Conservation (phyloP, 2,888 invertebrate species). For the Tipula vernalis region DNA sequence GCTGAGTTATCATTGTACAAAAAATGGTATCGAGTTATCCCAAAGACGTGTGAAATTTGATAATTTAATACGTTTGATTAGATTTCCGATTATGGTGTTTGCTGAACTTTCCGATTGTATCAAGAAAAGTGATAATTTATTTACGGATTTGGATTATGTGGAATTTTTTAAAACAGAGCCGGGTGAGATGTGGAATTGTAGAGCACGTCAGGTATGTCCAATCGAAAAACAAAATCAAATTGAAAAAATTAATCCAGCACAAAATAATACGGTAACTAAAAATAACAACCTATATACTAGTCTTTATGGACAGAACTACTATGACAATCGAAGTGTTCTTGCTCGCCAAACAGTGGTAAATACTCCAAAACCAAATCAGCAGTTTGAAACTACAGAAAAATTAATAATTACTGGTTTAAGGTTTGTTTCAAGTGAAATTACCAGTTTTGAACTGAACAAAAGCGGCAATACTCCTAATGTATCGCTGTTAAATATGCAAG, state of each 20-base stretch:
- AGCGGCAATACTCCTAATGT: neutral
- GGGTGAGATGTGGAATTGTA: neutral
- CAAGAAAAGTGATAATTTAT: neutral
- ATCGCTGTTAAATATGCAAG: neutral
- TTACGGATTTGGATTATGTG: neutral
- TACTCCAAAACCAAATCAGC: neutral
- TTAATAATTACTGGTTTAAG: neutral
- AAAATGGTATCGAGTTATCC: neutral
- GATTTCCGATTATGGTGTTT: neutral
- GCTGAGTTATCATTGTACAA: neutral
- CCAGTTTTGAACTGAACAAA: neutral
- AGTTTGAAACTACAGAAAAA: neutral
- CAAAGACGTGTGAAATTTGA: neutral
- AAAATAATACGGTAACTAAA: too few relatives aligned
- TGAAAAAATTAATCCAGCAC: neutral
- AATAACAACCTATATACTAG: too few relatives aligned
- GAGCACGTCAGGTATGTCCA: neutral
- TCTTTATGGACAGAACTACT: too few relatives aligned
- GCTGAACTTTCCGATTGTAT: neutral
- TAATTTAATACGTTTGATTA: neutral
- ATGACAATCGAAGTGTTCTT: too few relatives aligned
- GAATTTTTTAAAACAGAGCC: neutral
- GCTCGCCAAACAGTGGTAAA: neutral
- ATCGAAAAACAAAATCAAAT: neutral
- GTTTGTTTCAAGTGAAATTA: neutral